Conservation (phyloP, 2,797 vertebrate genomes). For the Kryptopterus vitreolus region DNA sequence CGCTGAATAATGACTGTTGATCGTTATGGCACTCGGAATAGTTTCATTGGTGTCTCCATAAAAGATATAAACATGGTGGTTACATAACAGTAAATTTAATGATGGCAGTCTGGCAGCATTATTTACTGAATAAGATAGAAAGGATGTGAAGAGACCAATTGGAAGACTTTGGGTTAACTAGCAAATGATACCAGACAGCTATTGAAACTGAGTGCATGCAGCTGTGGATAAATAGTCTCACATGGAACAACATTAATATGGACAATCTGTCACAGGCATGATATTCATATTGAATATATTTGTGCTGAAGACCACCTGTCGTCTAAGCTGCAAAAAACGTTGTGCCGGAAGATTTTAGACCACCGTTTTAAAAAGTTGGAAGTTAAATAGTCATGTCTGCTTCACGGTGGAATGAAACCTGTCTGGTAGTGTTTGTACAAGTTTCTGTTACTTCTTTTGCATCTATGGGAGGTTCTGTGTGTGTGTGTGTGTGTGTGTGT, state of each 20-base stretch:
- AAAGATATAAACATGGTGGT: slow-evolving; percentile 14
- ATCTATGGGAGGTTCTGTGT: slow-evolving; percentile 10
- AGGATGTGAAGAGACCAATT: slow-evolving; percentile 5
- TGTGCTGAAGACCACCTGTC: not conserved
- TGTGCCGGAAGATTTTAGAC: not conserved
- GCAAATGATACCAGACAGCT: slow-evolving; percentile 22
- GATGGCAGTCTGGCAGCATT: not conserved
- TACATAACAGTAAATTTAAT: slow-evolving; percentile 23
- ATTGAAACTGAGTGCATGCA: slow-evolving; percentile 18
- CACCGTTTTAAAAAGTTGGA: slow-evolving; percentile 4
- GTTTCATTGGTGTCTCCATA: not conserved
- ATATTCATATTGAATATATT: slow-evolving; percentile 1
- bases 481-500: no score
- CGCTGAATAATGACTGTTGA: not conserved
- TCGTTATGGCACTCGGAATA: not conserved
- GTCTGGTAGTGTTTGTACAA: slow-evolving; percentile 28
- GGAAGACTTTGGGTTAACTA: slow-evolving; percentile 24
- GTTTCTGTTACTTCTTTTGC: slow-evolving; percentile 1
- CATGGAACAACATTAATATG: slow-evolving; percentile 11
- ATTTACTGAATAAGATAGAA: not conserved
- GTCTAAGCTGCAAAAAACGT: not conserved
- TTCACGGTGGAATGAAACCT: slow-evolving; percentile 18
- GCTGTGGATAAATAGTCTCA: slow-evolving; percentile 16
- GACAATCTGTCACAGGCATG: not conserved
- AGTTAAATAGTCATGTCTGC: not conserved